Percentiles rank a stretch among this genome's conserved stretches.
Conservation (phyloP, 2,888 invertebrate species). For the Sphaerophoria rueppellii region DNA sequence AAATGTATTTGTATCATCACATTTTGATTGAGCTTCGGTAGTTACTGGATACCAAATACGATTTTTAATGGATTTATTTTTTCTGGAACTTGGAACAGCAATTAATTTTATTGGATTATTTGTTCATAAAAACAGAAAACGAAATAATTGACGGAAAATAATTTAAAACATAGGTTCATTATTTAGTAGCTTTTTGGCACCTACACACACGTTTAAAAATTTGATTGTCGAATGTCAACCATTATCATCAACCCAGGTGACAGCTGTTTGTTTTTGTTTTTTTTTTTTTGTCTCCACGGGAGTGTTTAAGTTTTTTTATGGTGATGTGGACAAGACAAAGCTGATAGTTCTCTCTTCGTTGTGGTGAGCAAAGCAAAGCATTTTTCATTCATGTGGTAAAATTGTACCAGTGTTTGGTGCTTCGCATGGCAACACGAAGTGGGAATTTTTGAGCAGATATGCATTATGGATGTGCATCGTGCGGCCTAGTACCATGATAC, state of each 20-base stretch:
- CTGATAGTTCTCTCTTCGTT: constrained; percentile 23
- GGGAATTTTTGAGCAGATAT: neutral
- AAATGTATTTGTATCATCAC: constrained; percentile 49
- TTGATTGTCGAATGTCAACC: constrained; percentile 21
- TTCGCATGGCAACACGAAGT: constrained; percentile 36
- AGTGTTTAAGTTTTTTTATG: constrained; percentile 38
- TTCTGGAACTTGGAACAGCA: constrained; percentile 3
- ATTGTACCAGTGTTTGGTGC: neutral
- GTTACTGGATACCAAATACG: constrained; percentile 10
- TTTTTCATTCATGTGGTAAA: constrained; percentile 28
- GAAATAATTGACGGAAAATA: constrained; percentile 5
- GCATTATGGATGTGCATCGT: constrained; percentile 21
- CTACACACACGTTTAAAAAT: constrained; percentile 22
- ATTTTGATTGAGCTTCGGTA: constrained; percentile 24
- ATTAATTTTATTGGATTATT: constrained; percentile 18
- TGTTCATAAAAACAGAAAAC: neutral
- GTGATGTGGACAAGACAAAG: constrained; percentile 71
- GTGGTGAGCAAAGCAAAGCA: neutral
- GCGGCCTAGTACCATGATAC: neutral
- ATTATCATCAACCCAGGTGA: constrained; percentile 52
- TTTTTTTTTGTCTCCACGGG: neutral
- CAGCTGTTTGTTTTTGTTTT: constrained; percentile 28
- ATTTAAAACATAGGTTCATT: constrained; percentile 1
- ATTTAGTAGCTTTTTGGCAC: constrained; percentile 16
- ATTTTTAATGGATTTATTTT: constrained; percentile 17